Percentiles rank a stretch among this genome's conserved stretches.
Conservation (phyloP, 2,888 invertebrate species). For the Agrochola litura region DNA sequence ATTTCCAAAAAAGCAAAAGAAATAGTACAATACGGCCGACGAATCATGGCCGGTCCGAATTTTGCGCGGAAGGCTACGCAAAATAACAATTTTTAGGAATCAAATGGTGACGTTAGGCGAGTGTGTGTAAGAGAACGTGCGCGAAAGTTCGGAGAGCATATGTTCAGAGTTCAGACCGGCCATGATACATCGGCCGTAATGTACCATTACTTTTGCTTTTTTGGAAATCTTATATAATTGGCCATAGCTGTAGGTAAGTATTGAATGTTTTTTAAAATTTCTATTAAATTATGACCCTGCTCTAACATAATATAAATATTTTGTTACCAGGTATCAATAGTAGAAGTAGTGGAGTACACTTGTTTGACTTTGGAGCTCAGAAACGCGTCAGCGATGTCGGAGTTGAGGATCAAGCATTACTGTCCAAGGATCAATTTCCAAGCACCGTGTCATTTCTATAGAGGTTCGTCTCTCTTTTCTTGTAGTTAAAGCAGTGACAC, state of each 20-base stretch:
- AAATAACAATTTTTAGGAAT: not conserved
- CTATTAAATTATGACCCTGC: not conserved
- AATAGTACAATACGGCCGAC: too few species aligned
- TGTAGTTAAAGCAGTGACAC: not conserved
- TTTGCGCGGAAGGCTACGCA: not conserved
- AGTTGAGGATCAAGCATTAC: slow-evolving; percentile 76
- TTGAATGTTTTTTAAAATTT: not conserved
- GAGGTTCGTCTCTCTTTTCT: slow-evolving; percentile 61
- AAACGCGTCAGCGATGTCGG: slow-evolving; percentile 77
- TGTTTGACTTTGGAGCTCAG: slow-evolving; percentile 78
- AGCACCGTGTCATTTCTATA: slow-evolving; percentile 74
- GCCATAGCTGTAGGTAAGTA: too few species aligned
- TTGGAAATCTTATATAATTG: too few species aligned
- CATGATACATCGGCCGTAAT: not conserved
- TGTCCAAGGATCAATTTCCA: slow-evolving; percentile 69
- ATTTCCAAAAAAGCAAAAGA: not conserved
- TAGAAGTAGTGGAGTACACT: slow-evolving; percentile 74
- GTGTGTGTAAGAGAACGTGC: not conserved
- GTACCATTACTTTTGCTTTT: too few species aligned
- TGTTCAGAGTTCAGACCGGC: not conserved
- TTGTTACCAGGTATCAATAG: slow-evolving; percentile 73
- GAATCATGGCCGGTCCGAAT: not conserved
- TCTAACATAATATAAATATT: not conserved
- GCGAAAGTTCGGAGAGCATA: not conserved
- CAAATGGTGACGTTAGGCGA: not conserved